phyloP scores from a whole-genome alignment of 2,113 vertebrate genomes.

The Pollimyrus isidori region DNA sequence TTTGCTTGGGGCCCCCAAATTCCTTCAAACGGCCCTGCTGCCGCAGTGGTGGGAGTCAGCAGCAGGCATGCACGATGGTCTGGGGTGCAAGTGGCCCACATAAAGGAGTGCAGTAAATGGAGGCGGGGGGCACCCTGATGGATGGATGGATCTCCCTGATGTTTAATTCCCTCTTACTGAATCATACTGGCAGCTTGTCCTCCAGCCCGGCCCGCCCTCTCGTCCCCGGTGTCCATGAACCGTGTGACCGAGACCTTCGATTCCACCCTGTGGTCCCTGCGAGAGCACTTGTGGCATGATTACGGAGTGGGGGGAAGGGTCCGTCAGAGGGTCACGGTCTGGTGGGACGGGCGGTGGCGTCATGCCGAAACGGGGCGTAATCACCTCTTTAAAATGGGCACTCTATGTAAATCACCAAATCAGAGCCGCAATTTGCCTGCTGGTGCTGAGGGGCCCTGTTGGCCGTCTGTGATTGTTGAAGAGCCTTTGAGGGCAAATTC shows the following conservation, averaged over 20 bases:
- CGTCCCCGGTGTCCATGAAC: background rate
- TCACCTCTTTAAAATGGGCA: background rate
- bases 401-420: background rate
- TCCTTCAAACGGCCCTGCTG: no score
- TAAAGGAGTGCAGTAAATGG: background rate
- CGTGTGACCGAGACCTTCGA: background rate
- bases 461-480: background rate
- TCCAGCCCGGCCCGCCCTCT: background rate
- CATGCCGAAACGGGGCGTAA: background rate
- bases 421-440: background rate
- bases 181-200: background rate
- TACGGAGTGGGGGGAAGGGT: background rate
- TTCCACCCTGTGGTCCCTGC: background rate
- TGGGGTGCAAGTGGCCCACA: background rate
- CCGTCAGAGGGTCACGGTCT: background rate
- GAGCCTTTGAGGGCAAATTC: background rate
- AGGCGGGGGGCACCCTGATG: background rate
- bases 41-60: background rate
- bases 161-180: background rate
- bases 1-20: no score
- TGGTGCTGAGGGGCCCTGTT: background rate
- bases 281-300: background rate
- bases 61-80: background rate
- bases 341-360: background rate
- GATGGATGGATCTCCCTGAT: background rate